Evolutionary conservation across 2,113 vertebrate genomes (phyloP).

Genomic region (Microcebus jonahi): DNA sequence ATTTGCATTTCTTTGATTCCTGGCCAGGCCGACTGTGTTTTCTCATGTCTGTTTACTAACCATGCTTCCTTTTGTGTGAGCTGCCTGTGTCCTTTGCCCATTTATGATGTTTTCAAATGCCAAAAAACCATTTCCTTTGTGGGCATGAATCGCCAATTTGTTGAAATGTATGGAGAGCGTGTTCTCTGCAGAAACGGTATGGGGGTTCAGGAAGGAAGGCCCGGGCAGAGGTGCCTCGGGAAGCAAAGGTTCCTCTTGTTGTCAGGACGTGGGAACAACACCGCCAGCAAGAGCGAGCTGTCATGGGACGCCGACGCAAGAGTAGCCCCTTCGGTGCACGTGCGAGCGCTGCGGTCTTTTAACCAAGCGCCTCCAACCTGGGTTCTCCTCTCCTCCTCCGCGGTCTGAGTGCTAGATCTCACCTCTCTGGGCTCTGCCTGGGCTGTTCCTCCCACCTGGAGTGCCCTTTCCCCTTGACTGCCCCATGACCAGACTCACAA

Average conservation of each 20-base stretch:
- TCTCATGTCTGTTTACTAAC: conserved; percentile 14
- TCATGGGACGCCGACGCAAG: not conserved
- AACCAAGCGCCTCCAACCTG: not conserved
- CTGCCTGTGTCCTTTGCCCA: conserved; percentile 26
- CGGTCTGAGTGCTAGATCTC: not conserved
- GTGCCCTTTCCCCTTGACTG: not conserved
- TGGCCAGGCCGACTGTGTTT: not conserved
- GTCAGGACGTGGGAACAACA: too few species aligned
- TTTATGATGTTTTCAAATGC: conserved; percentile 37
- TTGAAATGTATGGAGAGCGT: not conserved
- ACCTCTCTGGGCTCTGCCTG: not conserved
- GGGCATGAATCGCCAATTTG: not conserved
- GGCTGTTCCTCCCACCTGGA: not conserved
- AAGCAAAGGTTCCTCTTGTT: not conserved
- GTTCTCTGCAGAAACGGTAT: not conserved
- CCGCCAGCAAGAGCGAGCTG: fast-evolving
- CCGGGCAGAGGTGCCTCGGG: not conserved
- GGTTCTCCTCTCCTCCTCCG: not conserved
- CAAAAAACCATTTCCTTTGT: not conserved
- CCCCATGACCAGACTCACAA: not conserved
- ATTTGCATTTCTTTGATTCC: conserved; percentile 34
- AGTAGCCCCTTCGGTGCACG: fast-evolving
- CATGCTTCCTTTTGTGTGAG: conserved; percentile 23
- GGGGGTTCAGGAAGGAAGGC: not conserved
- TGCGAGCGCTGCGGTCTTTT: not conserved